Base-by-base conservation (phyloP, 2,797 vertebrate species). In the Falco concolor region DNA sequence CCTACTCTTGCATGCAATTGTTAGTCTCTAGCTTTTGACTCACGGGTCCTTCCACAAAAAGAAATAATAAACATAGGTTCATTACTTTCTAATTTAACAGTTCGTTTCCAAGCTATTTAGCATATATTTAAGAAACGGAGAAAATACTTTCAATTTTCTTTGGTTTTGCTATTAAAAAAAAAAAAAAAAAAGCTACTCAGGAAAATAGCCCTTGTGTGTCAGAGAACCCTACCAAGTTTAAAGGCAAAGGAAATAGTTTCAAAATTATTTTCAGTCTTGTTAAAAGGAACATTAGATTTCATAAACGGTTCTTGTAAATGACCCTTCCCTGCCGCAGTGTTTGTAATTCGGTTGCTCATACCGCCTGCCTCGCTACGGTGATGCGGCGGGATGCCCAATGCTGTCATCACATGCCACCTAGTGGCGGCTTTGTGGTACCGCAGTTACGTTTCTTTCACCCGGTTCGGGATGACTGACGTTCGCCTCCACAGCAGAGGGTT, bases 381-480 rank as follows among this genome's bases (percentile, higher is more conserved):
- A 13, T 0, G 34, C 8, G 27, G 2, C 0, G 12, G 44, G 60
- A n/a, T 1, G 36, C 21, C 30, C 17, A 30, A 25, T 1, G 32
- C 69, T n/a, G 53, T 74, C 90, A 12, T 8, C 53, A 70, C 32
- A 69, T 67, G 95, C 93, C 96, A 92, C 93, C 96, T 89, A 45
- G 72, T 72, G 95, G 60, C n/a, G 0, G 1, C 0, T 16, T 36
- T 24, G 4, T 38, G 84, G 84, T 68, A n/a, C 50, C 56, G 19
- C 36, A 19, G 52, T 21, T 49, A 5, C 3, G 17, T 50, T 19
- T 56, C 44, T 36, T 30, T 7, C 11, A 18, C 3, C 28, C 12
- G 0, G 0, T 23, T 28, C 6, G 28, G 16, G 25, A 17, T 47
- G 19, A 1, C 0, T 47, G 19, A 1, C 0, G 0, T n/a, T 79